Percentiles rank a stretch among this genome's conserved stretches.
These are phyloP conservation scores for Dinocampus coccinellae DNA, from an alignment of 2,888 invertebrate genomes.

Conservation along the genomic window DNA sequence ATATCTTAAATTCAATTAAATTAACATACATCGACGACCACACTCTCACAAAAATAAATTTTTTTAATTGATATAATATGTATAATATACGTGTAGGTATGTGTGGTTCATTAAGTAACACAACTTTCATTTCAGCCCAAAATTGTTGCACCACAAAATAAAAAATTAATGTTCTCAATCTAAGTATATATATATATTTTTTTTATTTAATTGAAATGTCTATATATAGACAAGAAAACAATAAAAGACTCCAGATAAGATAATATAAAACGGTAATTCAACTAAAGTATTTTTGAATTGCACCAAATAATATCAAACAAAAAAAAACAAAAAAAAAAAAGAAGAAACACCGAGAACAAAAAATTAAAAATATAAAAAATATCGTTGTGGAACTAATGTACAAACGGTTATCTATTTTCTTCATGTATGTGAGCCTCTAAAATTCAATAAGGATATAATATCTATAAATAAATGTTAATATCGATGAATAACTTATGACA, in stretches of 20 bases:
- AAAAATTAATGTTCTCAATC: background rate
- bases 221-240: background rate
- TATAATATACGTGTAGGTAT: conserved; percentile 29
- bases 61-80: conserved; percentile 25
- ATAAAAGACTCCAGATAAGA: background rate
- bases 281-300: background rate
- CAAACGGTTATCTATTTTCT: conserved; percentile 18
- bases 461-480: background rate
- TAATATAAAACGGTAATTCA: background rate
- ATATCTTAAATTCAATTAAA: conserved; percentile 15
- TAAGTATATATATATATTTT: background rate
- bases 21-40: conserved; percentile 34
- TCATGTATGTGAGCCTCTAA: conserved; percentile 22
- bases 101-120: conserved; percentile 45
- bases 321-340: background rate
- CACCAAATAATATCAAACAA: background rate
- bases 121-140: conserved; percentile 24
- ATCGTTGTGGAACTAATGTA: conserved; percentile 9
- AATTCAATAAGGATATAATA: conserved; percentile 23
- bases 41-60: conserved; percentile 11
- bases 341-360: background rate
- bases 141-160: conserved; percentile 8
- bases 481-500: background rate
- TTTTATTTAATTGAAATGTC: background rate
- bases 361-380: conserved; percentile 23